Percentiles rank a stretch among this genome's conserved stretches.
Conservation (phyloP, 2,113 vertebrate species). For the Onychorhynchus coronatus region DNA sequence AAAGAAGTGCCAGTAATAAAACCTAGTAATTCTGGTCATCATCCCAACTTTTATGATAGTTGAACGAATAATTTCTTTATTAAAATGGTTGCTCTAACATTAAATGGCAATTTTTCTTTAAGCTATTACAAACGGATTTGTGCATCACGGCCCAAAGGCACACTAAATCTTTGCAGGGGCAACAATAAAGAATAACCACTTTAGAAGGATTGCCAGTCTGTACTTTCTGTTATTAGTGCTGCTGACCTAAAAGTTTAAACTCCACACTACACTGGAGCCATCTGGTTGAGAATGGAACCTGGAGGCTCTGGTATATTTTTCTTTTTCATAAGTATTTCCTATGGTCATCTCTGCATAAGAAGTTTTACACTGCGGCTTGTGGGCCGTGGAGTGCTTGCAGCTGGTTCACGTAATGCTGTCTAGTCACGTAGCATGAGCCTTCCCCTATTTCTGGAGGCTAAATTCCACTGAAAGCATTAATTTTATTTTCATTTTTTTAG, state of each 20-base stretch:
- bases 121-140: not conserved
- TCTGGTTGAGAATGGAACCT: not conserved
- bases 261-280: not conserved
- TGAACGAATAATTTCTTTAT: not conserved
- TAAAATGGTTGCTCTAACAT: not conserved
- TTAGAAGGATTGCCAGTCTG: not conserved
- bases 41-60: not conserved
- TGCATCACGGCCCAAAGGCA: not conserved
- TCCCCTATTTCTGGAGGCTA: constrained; percentile 23
- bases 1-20: not conserved
- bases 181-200: not conserved
- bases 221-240: not conserved
- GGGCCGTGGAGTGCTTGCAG: not conserved
- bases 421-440: not conserved
- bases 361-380: not conserved
- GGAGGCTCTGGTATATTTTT: not conserved
- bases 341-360: not conserved
- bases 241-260: not conserved
- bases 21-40: not conserved
- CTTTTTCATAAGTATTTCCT: constrained; percentile 8
- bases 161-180: not conserved
- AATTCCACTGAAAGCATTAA: not conserved
- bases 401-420: not conserved
- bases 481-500: not conserved
- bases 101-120: not conserved